Evolutionary conservation across 2,113 vertebrate genomes (phyloP).

Genomic region (Callipepla squamata): DNA sequence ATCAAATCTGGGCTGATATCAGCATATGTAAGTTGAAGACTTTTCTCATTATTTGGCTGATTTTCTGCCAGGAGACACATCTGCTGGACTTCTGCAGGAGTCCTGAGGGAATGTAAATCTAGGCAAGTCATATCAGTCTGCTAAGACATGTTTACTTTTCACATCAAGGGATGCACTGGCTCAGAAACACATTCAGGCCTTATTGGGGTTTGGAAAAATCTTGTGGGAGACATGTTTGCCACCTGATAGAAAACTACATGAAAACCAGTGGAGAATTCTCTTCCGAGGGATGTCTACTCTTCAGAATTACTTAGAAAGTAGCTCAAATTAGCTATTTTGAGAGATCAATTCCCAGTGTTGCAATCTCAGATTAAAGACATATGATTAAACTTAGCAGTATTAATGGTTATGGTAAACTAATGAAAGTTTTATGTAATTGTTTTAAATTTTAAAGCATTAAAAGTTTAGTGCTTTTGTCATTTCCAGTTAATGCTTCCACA

Average conservation of each 20-base stretch:
- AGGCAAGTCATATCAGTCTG: constrained; percentile 5
- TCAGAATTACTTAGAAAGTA: constrained; percentile 30
- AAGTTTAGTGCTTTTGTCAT: constrained; percentile 35
- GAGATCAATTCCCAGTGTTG: constrained; percentile 31
- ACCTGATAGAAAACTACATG: not conserved
- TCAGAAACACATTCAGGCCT: not conserved
- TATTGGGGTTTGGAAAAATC: not conserved
- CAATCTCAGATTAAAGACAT: constrained; percentile 39
- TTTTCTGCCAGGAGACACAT: constrained; percentile 66
- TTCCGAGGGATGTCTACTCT: not conserved
- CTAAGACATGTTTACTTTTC: constrained; percentile 44
- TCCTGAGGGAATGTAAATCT: not conserved
- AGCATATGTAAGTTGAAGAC: constrained; percentile 58
- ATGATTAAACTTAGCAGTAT: constrained; percentile 45
- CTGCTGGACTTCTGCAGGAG: constrained; percentile 58
- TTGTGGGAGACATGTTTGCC: not conserved
- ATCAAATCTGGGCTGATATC: constrained; percentile 50
- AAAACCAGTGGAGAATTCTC: not conserved
- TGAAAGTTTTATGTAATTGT: constrained; percentile 56
- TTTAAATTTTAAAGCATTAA: constrained; percentile 42
- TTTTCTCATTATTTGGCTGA: constrained; percentile 68
- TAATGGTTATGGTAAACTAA: constrained; percentile 58
- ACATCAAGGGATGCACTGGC: not conserved
- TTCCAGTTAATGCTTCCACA: constrained; percentile 3
- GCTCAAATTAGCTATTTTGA: constrained; percentile 27